phyloP scores from a whole-genome alignment of 2,113 vertebrate species.

The Poeciliopsis prolifica region DNA sequence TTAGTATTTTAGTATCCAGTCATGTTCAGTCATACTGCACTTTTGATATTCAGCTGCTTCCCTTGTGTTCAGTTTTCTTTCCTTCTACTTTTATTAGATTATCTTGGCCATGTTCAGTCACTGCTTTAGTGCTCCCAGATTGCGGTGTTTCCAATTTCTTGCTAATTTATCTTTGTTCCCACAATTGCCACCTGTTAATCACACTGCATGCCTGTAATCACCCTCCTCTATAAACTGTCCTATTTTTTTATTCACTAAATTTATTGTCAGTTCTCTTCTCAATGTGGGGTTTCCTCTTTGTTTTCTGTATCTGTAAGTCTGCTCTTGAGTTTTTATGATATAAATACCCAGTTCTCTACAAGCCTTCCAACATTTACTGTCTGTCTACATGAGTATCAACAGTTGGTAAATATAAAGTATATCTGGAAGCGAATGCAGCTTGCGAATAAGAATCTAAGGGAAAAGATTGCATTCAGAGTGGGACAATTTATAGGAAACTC shows the following conservation, averaged over 20 bases:
- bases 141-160: background rate
- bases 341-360: background rate
- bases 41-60: background rate
- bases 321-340: background rate
- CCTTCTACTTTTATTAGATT: background rate
- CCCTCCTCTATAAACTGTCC: background rate
- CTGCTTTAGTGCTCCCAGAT: background rate
- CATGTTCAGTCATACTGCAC: no score
- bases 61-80: background rate
- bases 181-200: background rate
- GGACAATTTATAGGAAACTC: no score
- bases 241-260: no score
- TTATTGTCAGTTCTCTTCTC: background rate
- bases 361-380: background rate
- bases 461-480: no score
- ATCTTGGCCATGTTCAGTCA: background rate
- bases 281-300: background rate
- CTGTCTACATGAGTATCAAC: no score
- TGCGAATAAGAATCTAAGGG: no score
- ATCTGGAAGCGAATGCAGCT: no score
- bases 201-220: background rate
- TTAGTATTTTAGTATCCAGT: no score
- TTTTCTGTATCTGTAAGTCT: background rate
- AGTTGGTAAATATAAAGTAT: no score
- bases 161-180: background rate